phyloP scores from a whole-genome alignment of 1,140 invertebrate species.

The Stenopsyche tienmushanensis region DNA sequence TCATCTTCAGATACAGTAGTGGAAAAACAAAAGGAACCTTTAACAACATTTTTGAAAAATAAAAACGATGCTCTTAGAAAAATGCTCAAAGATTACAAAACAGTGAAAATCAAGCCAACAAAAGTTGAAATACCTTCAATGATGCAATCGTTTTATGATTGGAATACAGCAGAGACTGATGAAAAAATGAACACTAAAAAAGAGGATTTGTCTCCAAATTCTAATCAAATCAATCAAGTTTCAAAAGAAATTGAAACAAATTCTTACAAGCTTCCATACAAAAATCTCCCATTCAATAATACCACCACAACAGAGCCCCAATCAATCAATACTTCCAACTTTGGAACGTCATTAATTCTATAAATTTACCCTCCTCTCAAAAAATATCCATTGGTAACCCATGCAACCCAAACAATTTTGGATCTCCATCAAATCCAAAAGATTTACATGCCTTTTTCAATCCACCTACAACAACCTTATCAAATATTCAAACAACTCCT shows the following conservation, averaged over 20 bases:
- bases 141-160: constrained; percentile 30
- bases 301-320: background rate
- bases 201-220: background rate
- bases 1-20: too few species aligned
- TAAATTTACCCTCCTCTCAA: background rate
- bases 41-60: background rate
- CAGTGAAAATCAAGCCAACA: constrained; percentile 51
- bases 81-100: constrained; percentile 50
- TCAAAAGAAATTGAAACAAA: background rate
- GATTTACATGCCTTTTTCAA: too few species aligned
- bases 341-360: background rate
- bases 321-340: background rate
- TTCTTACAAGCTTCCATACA: background rate
- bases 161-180: constrained; percentile 18
- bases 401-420: too few species aligned
- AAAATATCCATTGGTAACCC: constrained; percentile 14
- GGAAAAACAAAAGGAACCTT: too few species aligned
- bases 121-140: constrained; percentile 46
- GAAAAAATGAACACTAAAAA: background rate
- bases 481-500: too few species aligned
- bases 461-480: too few species aligned
- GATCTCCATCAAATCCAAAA: too few species aligned
- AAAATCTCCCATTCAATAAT: background rate
- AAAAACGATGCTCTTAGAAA: constrained; percentile 53
- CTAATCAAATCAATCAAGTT: background rate